Evolutionary conservation across 1,140 invertebrate species (phyloP), one percentile per base, ranked within the genome.

Genomic region (Drosophila ananassae): DNA sequence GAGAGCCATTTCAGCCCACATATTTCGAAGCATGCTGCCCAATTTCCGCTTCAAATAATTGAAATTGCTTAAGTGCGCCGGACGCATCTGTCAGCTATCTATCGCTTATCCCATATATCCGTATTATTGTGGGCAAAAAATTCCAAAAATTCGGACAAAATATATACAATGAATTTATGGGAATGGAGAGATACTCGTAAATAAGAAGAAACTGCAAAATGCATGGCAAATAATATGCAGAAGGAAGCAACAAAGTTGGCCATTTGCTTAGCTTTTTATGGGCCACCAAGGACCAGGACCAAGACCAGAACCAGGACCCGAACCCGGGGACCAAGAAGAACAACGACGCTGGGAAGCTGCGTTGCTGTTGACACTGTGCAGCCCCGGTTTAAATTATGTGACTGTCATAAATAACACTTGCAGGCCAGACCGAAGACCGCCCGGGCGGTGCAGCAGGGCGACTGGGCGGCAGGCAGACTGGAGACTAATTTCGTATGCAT

Each of bases 371-470:
- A 78, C 56, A 73, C 68, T 73, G 62, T 71, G 77, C 60, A 56
- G 77, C 25, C 25, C 5, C 72, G 76, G 60, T 51, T 81, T 77
- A 58, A 82, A 73, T 69, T 68, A 82, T 82, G 79, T 68, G 68
- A 61, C 76, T 74, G 79, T 75, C 64, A 83, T 85, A 84, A 84
- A 84, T 84, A 85, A 80, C 77, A 64, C 64, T 83, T 63, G 71
- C 63, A 61, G 62, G 54, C 64, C 58, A 48, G 41, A 48, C 77
- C 63, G 63, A 39, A 55, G 56, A 54, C 77, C 72, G 63, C 52
- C 58, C 60, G 60, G 64, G 71, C 51, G 44, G 53, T 22, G 50
- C 30, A 12, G 30, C 8, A 4, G n/a, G 12, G 22, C 41, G 41
- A n/a, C n/a, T n/a, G n/a, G 61, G 58, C 41, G 41, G 24, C 22